Conservation (phyloP, 2,113 vertebrate species). For the Paralichthys olivaceus region DNA sequence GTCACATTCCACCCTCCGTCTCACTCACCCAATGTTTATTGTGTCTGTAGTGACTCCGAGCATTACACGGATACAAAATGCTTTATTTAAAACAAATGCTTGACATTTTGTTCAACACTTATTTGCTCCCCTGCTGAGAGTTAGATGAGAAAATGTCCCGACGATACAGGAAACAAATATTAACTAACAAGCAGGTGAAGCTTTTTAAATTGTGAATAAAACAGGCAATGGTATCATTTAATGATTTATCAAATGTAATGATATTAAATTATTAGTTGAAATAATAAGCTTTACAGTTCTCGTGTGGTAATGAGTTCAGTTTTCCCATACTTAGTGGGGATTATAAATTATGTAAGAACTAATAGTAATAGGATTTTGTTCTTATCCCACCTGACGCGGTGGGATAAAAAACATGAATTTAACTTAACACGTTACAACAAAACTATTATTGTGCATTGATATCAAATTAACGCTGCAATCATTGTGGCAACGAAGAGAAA, state of each 20-base stretch:
- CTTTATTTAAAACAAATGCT: not conserved
- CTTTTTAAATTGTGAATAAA: not conserved
- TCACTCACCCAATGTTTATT: conserved; percentile 15
- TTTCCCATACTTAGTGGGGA: not conserved
- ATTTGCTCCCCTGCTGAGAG: not conserved
- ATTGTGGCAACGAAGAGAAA: too few relatives aligned
- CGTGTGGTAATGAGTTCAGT: not conserved
- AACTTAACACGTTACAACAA: not conserved
- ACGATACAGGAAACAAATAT: not conserved
- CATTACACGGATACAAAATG: too few relatives aligned
- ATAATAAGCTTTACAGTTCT: not conserved
- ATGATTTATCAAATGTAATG: not conserved
- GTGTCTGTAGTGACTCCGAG: not conserved
- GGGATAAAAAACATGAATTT: not conserved
- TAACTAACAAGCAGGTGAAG: not conserved
- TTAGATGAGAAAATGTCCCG: not conserved
- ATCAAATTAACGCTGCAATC: not conserved
- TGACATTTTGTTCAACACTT: not conserved
- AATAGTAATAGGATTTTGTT: not conserved
- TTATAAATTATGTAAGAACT: not conserved
- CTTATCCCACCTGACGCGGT: not conserved
- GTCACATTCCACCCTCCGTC: conserved; percentile 14
- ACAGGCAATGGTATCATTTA: not conserved
- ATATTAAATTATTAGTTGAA: not conserved
- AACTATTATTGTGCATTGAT: not conserved